Base-by-base conservation (phyloP, 2,888 invertebrate genomes). In the Dynastes grantii region DNA sequence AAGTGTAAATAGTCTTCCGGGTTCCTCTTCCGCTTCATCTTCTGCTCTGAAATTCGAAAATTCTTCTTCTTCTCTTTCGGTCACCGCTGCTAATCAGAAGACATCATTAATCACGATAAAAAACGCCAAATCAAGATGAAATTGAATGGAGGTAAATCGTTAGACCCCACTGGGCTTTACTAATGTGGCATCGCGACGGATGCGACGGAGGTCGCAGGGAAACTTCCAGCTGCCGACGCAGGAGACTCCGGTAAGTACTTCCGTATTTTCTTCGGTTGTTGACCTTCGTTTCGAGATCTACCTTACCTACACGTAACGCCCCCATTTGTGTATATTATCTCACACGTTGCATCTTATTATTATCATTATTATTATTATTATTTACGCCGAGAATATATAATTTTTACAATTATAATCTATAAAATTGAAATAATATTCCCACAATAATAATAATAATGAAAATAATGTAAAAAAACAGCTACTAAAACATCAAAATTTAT, bases 191-290 rank as follows among this genome's bases (percentile, higher is more conserved):
- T 82, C 86, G 87, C 81, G 85, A 85, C 82, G 86, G 85, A 84
- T 88, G 88, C 85, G 88, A 89, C 86, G 89, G 88, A 79, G 89
- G 89, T 83, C 89, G 88, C 82, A 87, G 87, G 81, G 88, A 89
- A 85, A 89, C 89, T 82, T 88, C 89, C 83, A 89, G 89, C 85
- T 87, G 89, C 83, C 86, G 89, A 82, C 86, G 88, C 82, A 88
- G 88, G 86, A 88, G 89, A 87, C 87, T 87, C 83, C 84, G 87
- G 88, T 89, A 84, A 88, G 88, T 88, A 83, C 81, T 80, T 76
- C 82, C 80, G 76, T 78, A 78, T 81, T 78, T 78, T 73, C 71
- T 71, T 71, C 63, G 78, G 79, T 80, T 78, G 78, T 78, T 80
- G 78, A 76, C 79, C 79, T 79, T 78, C 79, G 73, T 76, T 79